Evolutionary conservation across 2,888 invertebrate genomes (phyloP), one percentile per base, ranked within the genome.

Genomic region (Malthinus flaveolus): DNA sequence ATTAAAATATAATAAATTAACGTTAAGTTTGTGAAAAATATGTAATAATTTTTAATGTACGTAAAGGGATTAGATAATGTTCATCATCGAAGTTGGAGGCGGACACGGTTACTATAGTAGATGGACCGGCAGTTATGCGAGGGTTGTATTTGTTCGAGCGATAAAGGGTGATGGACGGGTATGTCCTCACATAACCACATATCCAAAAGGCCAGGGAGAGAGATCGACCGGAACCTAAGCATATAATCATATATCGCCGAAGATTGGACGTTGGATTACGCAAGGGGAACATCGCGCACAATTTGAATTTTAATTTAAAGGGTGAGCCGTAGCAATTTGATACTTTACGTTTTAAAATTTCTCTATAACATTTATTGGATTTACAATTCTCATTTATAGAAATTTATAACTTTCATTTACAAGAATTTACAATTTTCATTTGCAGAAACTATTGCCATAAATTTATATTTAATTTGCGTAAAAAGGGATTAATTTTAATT

Each of bases 231-330:
- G 75, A 77, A 78, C 77, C 71, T 73, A 23, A 68, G 75, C 72
- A 68, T 73, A 78, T 78, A 76, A 78, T 76, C 78, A 75, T 78
- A 78, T 75, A 78, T 78, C 77, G 78, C 74, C 76, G 77, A 78
- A 78, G 78, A 78, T 78, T 78, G 78, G 77, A 78, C 77, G 71
- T 71, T 66, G 74, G 75, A 76, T 76, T 76, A 73, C 72, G 66
- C 55, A 59, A 64, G 66, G 68, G 70, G 69, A 66, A 66, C 69
- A 70, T 73, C 67, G 69, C 69, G 72, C 73, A 76, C 77, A 77
- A 78, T 78, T 78, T 78, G 78, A 78, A 78, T 78, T 78, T 78
- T 77, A 78, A 78, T 78, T 78, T 77, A 78, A 76, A 75, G 75
- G 71, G 73, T 75, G 74, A 73, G 75, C 74, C 23, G 72, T 71